Base-by-base conservation (phyloP, 30 jellyfish, hydroid and myxozoan genomes). In the Hydractinia symbiolongicarpus region DNA sequence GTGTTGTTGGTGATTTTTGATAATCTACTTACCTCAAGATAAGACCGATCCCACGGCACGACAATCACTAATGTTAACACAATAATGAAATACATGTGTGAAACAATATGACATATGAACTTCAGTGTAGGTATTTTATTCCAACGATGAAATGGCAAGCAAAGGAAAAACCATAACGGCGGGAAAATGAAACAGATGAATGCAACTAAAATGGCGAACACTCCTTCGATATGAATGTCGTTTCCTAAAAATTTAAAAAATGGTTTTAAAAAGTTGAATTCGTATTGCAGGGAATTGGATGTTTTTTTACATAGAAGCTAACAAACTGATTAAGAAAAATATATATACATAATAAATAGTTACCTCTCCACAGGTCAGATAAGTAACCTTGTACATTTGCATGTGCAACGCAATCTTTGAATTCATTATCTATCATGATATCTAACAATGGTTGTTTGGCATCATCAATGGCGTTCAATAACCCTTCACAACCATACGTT, bases 21-120 rank as follows among this genome's bases (percentile, higher is more conserved):
- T 2, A 30, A 30, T 30, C 16, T 16, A 78, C 86, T 14, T 66
- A 79, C 87, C 80, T 84, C 91, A 50, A 61, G 78, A 56, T 66
- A 57, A 70, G 96, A 83, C 53, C 96, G 96, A 79, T 93, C 86
- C 99, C 99, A 93, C 4, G 99, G 99, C 66, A 93, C 96, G 4
- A 85, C 96, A 55, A 85, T 81, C 13, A 88, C 96, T 76, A 87
- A 77, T 13, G 84, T 87, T 60, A 87, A 72, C 54, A 93, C 70
- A 20, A 81, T 55, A 13, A 88, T 76, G 60, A 87, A 84, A 83
- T 93, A 86, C 81, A 88, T n/a, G 66, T 93, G 99, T 5, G 96
- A 87, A 9, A 93, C 85, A 79, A 88, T 86, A 77, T 86, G 88
- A 76, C 99, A 93, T 53, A 93, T 87, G 81, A 93, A 93, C 73